Conservation (phyloP, 2,113 vertebrate species). For the Eonycteris spelaea region DNA sequence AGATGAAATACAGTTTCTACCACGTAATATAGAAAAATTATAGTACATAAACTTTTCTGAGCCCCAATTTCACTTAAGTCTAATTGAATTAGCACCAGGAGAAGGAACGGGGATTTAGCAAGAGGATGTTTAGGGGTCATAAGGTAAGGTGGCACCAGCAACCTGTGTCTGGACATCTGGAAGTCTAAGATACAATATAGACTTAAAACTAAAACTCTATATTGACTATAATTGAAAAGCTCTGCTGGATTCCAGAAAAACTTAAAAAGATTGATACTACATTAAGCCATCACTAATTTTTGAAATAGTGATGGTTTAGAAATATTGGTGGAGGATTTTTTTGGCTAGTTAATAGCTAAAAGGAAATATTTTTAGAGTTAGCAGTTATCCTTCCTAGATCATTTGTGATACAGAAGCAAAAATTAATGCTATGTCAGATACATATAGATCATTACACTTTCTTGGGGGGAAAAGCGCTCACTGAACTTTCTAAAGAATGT, state of each 20-base stretch:
- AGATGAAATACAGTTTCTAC: background rate
- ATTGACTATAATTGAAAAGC: background rate
- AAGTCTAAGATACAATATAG: background rate
- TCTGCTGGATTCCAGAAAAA: background rate
- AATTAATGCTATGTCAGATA: background rate
- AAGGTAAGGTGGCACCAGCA: background rate
- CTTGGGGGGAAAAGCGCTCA: background rate
- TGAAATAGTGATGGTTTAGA: background rate
- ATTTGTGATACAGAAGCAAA: conserved; percentile 9
- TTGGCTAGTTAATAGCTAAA: background rate
- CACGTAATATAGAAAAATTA: background rate
- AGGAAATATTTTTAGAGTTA: background rate
- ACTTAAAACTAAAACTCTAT: background rate
- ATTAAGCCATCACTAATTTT: background rate
- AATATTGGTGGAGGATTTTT: background rate
- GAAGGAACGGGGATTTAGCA: background rate
- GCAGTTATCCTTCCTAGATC: background rate
- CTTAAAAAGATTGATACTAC: background rate
- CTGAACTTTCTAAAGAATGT: background rate
- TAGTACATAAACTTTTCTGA: background rate
- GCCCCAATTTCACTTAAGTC: background rate
- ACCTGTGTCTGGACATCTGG: background rate
- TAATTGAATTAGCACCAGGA: background rate
- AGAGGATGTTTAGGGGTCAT: background rate
- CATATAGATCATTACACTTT: background rate